Evolutionary conservation across 2,797 vertebrate species (phyloP).

Genomic region (Bradypus variegatus): DNA sequence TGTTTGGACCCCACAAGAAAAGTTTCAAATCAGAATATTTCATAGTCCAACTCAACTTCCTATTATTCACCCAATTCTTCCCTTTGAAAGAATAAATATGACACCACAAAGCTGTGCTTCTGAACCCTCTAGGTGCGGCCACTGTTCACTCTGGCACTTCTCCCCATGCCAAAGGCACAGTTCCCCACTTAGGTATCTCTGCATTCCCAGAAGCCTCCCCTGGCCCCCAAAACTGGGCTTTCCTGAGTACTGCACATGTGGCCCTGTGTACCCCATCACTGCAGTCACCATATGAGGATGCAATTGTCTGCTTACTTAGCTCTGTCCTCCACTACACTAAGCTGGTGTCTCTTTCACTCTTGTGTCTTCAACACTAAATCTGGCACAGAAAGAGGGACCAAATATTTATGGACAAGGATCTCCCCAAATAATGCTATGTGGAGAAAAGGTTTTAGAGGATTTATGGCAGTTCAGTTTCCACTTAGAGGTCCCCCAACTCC

Average conservation of each 20-base stretch:
- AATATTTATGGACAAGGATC: not conserved
- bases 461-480: not conserved
- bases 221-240: not conserved
- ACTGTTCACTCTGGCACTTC: not conserved
- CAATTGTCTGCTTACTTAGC: not conserved
- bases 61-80: not conserved
- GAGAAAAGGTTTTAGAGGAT: not conserved
- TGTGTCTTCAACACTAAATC: no score
- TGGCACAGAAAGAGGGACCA: not conserved
- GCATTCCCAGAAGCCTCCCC: not conserved
- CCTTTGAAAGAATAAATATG: not conserved
- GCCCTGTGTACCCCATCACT: not conserved
- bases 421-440: not conserved
- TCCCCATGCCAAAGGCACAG: not conserved
- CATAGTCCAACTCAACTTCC: not conserved
- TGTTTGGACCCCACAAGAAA: not conserved
- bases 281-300: not conserved
- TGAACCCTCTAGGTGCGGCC: not conserved
- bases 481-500: not conserved
- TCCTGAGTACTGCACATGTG: not conserved
- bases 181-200: not conserved
- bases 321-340: not conserved
- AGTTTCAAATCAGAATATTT: not conserved
- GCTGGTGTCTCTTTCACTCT: not conserved
- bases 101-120: not conserved